A percentile compares a stretch with the other conserved stretches of the same genome.
These are phyloP conservation scores for Xyliphius kryptos DNA, from an alignment of 2,113 vertebrate species.

Conservation along the genomic window DNA sequence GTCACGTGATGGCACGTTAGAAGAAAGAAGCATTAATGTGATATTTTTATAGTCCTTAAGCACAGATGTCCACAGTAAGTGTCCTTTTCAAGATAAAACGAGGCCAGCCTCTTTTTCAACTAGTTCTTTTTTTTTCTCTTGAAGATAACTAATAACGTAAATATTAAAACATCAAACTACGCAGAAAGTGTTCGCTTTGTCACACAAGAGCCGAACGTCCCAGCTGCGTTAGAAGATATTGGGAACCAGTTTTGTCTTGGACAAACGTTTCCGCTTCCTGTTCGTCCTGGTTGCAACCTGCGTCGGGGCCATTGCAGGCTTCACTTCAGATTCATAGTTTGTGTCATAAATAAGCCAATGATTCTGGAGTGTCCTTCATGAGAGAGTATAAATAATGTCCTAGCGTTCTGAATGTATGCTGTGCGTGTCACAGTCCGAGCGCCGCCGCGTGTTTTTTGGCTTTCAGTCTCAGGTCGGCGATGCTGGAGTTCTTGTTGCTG, in stretches of 20 bases:
- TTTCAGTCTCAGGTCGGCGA: constrained; percentile 97
- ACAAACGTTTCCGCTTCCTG: constrained; percentile 56
- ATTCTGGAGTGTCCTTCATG: too few relatives aligned
- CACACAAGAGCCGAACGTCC: constrained; percentile 86
- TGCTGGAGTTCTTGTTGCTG: constrained; percentile 98
- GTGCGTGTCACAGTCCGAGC: constrained; percentile 92
- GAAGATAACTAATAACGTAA: constrained; percentile 59
- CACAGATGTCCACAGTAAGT: constrained; percentile 55
- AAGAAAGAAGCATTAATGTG: constrained; percentile 50
- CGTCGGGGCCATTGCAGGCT: constrained; percentile 30
- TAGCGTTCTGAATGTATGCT: too few relatives aligned
- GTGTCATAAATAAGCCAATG: too few relatives aligned
- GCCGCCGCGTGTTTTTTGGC: constrained; percentile 97
- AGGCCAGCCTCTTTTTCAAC: constrained; percentile 98
- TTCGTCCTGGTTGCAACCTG: too few relatives aligned
- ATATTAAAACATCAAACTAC: constrained; percentile 76
- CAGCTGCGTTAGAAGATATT: constrained; percentile 71
- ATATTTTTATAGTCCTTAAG: constrained; percentile 47
- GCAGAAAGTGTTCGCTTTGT: constrained; percentile 88
- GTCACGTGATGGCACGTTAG: constrained; percentile 44
- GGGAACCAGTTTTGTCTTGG: constrained; percentile 55
- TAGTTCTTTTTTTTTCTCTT: constrained; percentile 43
- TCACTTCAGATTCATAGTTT: too few relatives aligned
- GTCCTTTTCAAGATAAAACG: constrained; percentile 76
- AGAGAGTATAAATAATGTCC: too few relatives aligned